Evolutionary conservation across 2,888 invertebrate species (phyloP).

Genomic region (Reticulitermes lucifugus): DNA sequence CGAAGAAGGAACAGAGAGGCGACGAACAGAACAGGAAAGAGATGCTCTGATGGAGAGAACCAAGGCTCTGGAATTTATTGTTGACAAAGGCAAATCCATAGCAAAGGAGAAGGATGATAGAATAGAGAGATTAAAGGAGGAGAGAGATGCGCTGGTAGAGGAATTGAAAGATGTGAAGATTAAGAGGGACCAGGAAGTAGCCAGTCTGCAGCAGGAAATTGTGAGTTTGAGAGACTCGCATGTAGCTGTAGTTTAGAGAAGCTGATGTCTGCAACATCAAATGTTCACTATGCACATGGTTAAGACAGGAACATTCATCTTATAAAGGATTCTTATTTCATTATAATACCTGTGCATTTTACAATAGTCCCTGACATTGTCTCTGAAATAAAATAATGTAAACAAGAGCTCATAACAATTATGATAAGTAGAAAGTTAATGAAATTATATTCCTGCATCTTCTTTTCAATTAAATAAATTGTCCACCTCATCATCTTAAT

Average conservation of each 20-base stretch:
- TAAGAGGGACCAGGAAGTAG: slow-evolving; percentile 57
- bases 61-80: slow-evolving; percentile 72
- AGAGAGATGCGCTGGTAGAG: slow-evolving; percentile 78
- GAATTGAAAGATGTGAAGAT: slow-evolving; percentile 65
- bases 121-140: slow-evolving; percentile 78
- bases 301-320: neutral
- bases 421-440: no score
- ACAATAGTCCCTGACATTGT: neutral
- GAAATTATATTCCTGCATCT: no score
- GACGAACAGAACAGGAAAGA: slow-evolving; percentile 78
- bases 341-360: neutral
- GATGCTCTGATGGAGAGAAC: slow-evolving; percentile 75
- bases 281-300: neutral
- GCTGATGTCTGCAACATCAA: neutral
- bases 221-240: slow-evolving; percentile 61
- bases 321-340: neutral
- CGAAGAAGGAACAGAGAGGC: slow-evolving; percentile 84
- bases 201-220: slow-evolving; percentile 63
- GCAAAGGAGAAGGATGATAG: slow-evolving; percentile 77
- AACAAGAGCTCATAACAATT: neutral
- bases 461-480: no score
- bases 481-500: no score
- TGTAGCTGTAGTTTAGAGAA: slow-evolving; percentile 62
- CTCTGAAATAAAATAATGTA: neutral
- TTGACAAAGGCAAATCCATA: slow-evolving; percentile 75